Percentiles rank a stretch among this genome's conserved stretches.
Conservation (phyloP, 2,113 vertebrate species). For the Cavia porcellus region DNA sequence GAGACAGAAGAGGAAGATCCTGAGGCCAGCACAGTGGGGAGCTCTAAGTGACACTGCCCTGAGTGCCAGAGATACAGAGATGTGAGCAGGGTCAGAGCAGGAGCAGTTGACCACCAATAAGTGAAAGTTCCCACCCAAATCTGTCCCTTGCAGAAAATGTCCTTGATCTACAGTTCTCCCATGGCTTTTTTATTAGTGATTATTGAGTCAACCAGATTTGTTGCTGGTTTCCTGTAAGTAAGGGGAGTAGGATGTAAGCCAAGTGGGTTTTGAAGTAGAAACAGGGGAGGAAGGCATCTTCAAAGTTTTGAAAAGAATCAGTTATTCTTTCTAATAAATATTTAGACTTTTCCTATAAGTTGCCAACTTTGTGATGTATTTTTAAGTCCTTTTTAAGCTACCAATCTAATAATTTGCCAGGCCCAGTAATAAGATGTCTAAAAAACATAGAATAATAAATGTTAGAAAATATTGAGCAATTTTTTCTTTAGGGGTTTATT, state of each 20-base stretch:
- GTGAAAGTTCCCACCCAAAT: background rate
- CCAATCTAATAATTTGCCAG: background rate
- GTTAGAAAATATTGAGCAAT: background rate
- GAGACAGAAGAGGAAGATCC: background rate
- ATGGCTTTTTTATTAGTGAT: background rate
- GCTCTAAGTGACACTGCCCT: background rate
- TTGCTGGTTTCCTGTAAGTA: background rate
- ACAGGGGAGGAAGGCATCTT: background rate
- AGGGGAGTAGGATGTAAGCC: background rate
- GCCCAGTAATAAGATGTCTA: background rate
- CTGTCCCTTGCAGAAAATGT: background rate
- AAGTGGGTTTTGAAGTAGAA: background rate
- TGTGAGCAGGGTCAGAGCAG: background rate
- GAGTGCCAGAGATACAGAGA: background rate
- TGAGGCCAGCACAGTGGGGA: background rate
- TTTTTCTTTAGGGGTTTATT: background rate
- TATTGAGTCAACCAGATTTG: background rate
- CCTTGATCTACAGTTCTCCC: background rate
- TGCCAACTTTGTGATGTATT: slow-evolving; percentile 10
- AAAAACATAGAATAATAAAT: slow-evolving; percentile 26
- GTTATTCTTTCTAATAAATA: background rate
- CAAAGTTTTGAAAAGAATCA: slow-evolving; percentile 9
- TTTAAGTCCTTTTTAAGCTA: slow-evolving; percentile 45
- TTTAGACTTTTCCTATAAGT: background rate
- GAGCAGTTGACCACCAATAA: background rate